Conservation (phyloP, 2,888 invertebrate genomes). For the Himalopsyche anomala region DNA sequence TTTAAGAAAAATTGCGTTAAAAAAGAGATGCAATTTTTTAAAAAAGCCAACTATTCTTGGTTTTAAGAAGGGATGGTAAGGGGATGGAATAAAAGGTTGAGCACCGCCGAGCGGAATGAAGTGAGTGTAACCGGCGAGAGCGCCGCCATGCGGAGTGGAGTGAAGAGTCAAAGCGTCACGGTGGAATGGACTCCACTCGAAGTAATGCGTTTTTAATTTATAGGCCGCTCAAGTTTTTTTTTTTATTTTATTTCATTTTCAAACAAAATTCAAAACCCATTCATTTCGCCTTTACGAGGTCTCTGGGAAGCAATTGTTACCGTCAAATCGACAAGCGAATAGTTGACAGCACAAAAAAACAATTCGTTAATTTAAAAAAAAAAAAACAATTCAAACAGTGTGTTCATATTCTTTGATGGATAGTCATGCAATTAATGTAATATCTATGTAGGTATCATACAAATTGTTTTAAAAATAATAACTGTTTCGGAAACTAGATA, state of each 20-base stretch:
- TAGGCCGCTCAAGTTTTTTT: slow-evolving; percentile 44
- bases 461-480: too few relatives aligned
- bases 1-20: too few relatives aligned
- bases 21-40: too few relatives aligned
- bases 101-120: not conserved
- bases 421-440: too few relatives aligned
- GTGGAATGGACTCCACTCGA: slow-evolving; percentile 51
- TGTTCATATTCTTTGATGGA: too few relatives aligned
- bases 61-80: too few relatives aligned
- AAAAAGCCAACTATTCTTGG: too few relatives aligned
- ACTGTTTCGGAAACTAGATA: too few relatives aligned
- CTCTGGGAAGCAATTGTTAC: not conserved
- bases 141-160: slow-evolving; percentile 3
- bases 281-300: not conserved
- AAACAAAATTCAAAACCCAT: not conserved
- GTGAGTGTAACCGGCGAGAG: slow-evolving; percentile 28
- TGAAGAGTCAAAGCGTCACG: slow-evolving; percentile 49
- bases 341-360: too few relatives aligned
- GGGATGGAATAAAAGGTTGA: not conserved
- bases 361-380: too few relatives aligned
- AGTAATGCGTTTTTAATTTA: slow-evolving; percentile 64
- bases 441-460: too few relatives aligned
- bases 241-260: slow-evolving; percentile 31
- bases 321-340: not conserved
- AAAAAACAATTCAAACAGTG: too few relatives aligned